These are phyloP conservation scores for Sarotherodon lohbergeri DNA, from an alignment of 2,113 vertebrate genomes.

Conservation along the genomic window DNA sequence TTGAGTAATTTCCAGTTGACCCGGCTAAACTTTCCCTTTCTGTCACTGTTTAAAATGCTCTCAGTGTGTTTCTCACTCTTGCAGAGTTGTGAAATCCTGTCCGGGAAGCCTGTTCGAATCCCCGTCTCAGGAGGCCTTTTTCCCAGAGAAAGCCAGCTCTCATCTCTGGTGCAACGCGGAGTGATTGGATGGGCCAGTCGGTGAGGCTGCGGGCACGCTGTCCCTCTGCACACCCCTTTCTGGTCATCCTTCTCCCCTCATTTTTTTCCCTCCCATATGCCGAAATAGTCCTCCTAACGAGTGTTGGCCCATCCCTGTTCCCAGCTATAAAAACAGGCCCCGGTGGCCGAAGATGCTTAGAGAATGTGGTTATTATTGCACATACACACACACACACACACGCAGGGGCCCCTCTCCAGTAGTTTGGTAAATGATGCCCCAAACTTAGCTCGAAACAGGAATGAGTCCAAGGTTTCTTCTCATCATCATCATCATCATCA, in stretches of 20 bases:
- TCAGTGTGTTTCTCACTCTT: not conserved
- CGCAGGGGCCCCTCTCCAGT: slow-evolving; percentile 64
- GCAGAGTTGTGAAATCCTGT: slow-evolving; percentile 37
- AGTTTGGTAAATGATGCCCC: slow-evolving; percentile 78
- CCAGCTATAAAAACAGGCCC: slow-evolving; percentile 78
- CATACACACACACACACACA: slow-evolving; percentile 34
- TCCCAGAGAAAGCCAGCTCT: slow-evolving; percentile 25
- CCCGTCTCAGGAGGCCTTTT: slow-evolving; percentile 24
- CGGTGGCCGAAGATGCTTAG: slow-evolving; percentile 75
- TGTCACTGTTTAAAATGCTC: not conserved
- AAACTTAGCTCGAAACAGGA: slow-evolving; percentile 72
- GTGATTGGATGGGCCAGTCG: not conserved
- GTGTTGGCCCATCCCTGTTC: slow-evolving; percentile 70
- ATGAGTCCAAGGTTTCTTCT: slow-evolving; percentile 71
- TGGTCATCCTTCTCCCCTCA: slow-evolving; percentile 54
- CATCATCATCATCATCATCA: slow-evolving; percentile 65
- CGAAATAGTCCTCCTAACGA: slow-evolving; percentile 72
- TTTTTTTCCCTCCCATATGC: slow-evolving; percentile 56
- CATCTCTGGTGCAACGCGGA: slow-evolving; percentile 19
- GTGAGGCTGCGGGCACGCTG: not conserved
- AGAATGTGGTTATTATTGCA: slow-evolving; percentile 80
- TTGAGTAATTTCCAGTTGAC: not conserved
- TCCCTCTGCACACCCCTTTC: slow-evolving; percentile 41
- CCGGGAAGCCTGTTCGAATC: slow-evolving; percentile 4
- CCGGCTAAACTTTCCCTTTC: not conserved